Evolutionary conservation across 2,113 vertebrate species (phyloP), one percentile per base, ranked within the genome.

Genomic region (Sapajus apella): DNA sequence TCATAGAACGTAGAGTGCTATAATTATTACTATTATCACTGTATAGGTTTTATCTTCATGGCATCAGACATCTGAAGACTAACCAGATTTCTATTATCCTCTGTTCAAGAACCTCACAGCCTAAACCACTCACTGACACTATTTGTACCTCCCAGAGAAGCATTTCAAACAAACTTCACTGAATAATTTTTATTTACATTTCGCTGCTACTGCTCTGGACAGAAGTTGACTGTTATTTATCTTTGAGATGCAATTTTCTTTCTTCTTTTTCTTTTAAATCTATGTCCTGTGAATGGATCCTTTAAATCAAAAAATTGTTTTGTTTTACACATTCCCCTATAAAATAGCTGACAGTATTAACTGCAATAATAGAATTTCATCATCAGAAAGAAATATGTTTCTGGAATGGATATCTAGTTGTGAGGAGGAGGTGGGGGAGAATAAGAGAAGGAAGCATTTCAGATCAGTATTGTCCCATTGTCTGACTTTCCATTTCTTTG

Each of bases 361-460:
- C 75, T 80, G 10, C 55, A 93, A 94, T 97, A 91, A 96, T 92
- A 50, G 89, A 88, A 93, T 95, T 79, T 40, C 88, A 95, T 82
- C 86, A 96, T 76, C 81, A 66, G 95, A 94, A 97, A 96, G 75
- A 95, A 68, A 91, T 95, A 83, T 23, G n/a, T 55, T 86, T 87
- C 83, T 56, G 55, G 40, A 43, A 79, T 37, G 0, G 21, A n/a
- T 56, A n/a, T 0, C 3, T 91, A 21, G 0, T 90, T 75, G 17
- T 64, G 50, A 50, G 40, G 35, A 56, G 25, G 14, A 93, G 94
- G 87, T 96, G 32, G 76, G 80, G 25, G 79, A 30, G 40, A 87
- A 2, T 14, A 17, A 50, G 23, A 17, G 76, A 96, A 84, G 93
- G 96, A 86, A 94, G 45, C 37, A 66, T 98, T 97, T 97, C 87